phyloP scores from a whole-genome alignment of 2,113 vertebrate genomes.

The Cochlearius cochlearius region DNA sequence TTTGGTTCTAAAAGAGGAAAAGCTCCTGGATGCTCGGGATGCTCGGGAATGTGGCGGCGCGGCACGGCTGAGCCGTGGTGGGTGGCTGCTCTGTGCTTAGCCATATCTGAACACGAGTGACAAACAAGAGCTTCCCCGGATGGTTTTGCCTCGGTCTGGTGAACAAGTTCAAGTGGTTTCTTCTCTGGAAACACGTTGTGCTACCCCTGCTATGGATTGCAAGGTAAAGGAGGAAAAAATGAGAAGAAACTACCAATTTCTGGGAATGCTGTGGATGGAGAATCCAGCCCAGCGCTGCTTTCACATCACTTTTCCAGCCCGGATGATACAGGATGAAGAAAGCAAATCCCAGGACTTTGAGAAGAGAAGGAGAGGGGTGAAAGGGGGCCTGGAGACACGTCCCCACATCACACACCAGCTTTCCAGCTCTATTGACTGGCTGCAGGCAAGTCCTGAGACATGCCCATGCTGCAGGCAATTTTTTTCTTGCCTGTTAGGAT shows the following conservation, averaged over 20 bases:
- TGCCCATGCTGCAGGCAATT: neutral
- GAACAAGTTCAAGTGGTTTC: neutral
- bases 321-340: neutral
- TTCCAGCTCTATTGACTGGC: neutral
- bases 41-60: neutral
- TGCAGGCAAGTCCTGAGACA: neutral
- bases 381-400: neutral
- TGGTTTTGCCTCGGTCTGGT: neutral
- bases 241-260: neutral
- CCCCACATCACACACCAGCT: accelerated
- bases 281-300: neutral
- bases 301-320: neutral
- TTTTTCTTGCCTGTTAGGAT: neutral
- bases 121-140: neutral
- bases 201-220: accelerated
- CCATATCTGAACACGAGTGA: accelerated
- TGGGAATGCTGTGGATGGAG: neutral
- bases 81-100: neutral
- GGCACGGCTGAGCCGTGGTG: accelerated
- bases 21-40: neutral
- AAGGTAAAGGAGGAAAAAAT: neutral
- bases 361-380: neutral
- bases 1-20: neutral
- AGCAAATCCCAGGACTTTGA: neutral
- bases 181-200: neutral